Base-by-base conservation (phyloP, 1,140 invertebrate genomes). In the Rhyacophila brunnea region DNA sequence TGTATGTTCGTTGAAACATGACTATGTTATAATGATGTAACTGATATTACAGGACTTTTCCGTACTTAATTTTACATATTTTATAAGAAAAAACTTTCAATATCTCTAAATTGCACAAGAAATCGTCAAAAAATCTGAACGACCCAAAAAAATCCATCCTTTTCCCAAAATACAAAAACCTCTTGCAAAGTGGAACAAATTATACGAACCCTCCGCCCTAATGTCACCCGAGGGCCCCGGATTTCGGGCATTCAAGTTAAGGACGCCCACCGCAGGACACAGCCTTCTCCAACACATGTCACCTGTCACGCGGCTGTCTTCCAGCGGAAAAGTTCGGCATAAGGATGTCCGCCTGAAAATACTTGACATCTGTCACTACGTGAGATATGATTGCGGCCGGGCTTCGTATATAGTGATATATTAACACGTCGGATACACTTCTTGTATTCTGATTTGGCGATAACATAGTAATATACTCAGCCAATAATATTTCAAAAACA, bases 281-380 rank as follows among this genome's bases (percentile, higher is more conserved):
- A 44, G 32, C 46, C 20, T 42, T 35, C 49, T n/a, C 42, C 28
- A 54, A 45, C 51, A 54, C 42, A 54, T 54, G 51, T 54, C 51
- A 54, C 51, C 51, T 54, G 51, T 45, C 51, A 54, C 44, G 44
- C 43, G 40, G 28, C 14, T 54, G 51, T 54, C 51, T 42, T 20
- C 28, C 51, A 10, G 17, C 51, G 42, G 51, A 20, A 17, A 54
- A 54, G 20, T 54, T 54, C 28, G 51, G 40, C 18, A 45, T 20
- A 35, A 54, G 19, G 42, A 40, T 10, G 5, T 28, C 9, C 35
- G 20, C 47, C 49, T 32, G 11, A 34, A 43, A 59, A 58, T 45
- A 52, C 47, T 59, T 59, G 57, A 59, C 57, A 59, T 59, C 48
- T 59, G 57, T 59, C 57, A 59, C 40, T 43, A 42, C 48, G 35